phyloP scores from a whole-genome alignment of 2,888 invertebrate genomes.

The Lymantria dispar region DNA sequence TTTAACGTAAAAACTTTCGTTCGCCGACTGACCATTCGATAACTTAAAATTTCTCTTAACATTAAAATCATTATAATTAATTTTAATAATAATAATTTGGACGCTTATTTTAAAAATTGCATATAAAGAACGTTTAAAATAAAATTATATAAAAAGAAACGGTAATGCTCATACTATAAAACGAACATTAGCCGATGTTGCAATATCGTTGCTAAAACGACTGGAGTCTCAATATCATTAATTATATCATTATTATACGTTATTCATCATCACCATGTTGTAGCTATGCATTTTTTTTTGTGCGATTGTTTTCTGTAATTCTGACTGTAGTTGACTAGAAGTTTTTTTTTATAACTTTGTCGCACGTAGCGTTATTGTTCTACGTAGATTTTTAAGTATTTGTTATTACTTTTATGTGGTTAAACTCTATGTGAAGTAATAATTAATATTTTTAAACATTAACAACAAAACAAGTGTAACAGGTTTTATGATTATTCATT shows the following conservation, averaged over 20 bases:
- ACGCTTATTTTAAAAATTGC: not conserved
- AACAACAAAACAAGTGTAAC: too few relatives aligned
- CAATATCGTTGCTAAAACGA: slow-evolving; percentile 36
- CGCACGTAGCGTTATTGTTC: too few relatives aligned
- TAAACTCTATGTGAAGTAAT: too few relatives aligned
- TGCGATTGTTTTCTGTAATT: not conserved
- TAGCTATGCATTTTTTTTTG: not conserved
- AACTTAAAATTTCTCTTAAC: not conserved
- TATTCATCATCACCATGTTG: slow-evolving; percentile 5
- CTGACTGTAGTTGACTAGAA: too few relatives aligned
- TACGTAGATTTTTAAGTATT: too few relatives aligned
- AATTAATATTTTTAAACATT: too few relatives aligned
- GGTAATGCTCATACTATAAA: slow-evolving; percentile 9
- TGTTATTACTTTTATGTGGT: too few relatives aligned
- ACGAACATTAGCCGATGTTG: slow-evolving; percentile 21
- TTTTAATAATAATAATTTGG: not conserved
- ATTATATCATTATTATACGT: slow-evolving; percentile 37
- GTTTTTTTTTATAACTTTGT: too few relatives aligned
- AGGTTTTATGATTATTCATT: too few relatives aligned
- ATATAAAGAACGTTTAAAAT: slow-evolving; percentile 25
- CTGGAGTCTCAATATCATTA: slow-evolving; percentile 46
- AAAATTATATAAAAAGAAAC: slow-evolving; percentile 20
- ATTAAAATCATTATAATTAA: not conserved
- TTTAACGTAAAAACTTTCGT: too few relatives aligned
- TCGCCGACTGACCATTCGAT: too few relatives aligned